Evolutionary conservation across 2,888 invertebrate genomes (phyloP).

Genomic region (Trichacis sp.): DNA sequence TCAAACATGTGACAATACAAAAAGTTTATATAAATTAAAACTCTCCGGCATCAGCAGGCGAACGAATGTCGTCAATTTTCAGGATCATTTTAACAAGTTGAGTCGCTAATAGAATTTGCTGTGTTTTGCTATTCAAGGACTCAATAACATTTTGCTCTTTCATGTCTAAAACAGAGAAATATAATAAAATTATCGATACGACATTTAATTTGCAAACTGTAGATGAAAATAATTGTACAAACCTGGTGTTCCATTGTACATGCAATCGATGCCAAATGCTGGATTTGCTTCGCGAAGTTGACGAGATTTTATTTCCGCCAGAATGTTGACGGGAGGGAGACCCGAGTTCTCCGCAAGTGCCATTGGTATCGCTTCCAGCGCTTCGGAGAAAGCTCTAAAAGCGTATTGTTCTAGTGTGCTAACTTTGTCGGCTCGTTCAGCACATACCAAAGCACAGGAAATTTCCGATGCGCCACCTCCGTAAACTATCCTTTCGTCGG

Average conservation of each 20-base stretch:
- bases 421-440: constrained; percentile 87
- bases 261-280: constrained; percentile 94
- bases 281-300: constrained; percentile 89
- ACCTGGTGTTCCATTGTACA: constrained; percentile 79
- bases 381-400: constrained; percentile 94
- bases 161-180: constrained; percentile 79
- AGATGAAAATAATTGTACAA: constrained; percentile 25
- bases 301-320: constrained; percentile 90
- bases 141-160: constrained; percentile 95
- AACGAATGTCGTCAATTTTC: constrained; percentile 96
- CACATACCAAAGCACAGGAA: constrained; percentile 92
- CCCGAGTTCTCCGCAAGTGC: constrained; percentile 98
- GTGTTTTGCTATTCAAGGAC: constrained; percentile 95
- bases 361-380: constrained; percentile 93
- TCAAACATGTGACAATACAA: not conserved
- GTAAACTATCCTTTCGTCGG: constrained; percentile 86
- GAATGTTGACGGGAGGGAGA: constrained; percentile 89
- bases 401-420: constrained; percentile 97
- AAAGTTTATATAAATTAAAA: not conserved
- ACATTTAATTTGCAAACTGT: not conserved
- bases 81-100: constrained; percentile 99
- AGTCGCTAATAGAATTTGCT: constrained; percentile 95
- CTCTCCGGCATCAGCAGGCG: constrained; percentile 66
- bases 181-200: not conserved
- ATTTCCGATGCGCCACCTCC: constrained; percentile 98